phyloP scores from a whole-genome alignment of 2,113 vertebrate species.

The Corythornis madagascariensis region DNA sequence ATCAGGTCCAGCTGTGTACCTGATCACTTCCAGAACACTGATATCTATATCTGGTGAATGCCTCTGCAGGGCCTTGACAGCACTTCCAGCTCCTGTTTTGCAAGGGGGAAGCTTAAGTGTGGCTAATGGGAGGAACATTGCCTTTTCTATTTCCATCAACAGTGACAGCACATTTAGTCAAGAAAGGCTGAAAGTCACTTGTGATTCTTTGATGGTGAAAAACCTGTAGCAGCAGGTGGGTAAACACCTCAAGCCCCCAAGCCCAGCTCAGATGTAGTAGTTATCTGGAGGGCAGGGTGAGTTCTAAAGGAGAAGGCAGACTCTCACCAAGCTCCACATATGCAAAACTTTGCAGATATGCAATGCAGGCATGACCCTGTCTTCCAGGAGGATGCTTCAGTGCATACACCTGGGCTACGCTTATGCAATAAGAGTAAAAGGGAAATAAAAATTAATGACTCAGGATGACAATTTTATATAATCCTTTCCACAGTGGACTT shows the following conservation, averaged over 20 bases:
- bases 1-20: background rate
- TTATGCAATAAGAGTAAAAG: constrained; percentile 4
- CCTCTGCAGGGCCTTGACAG: background rate
- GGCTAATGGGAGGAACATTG: background rate
- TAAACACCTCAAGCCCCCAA: background rate
- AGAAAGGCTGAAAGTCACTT: background rate
- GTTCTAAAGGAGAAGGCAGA: background rate
- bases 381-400: constrained; percentile 32
- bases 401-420: background rate
- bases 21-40: background rate
- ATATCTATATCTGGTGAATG: background rate
- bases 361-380: background rate
- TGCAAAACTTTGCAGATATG: background rate
- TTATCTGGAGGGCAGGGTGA: background rate
- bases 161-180: background rate
- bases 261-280: background rate
- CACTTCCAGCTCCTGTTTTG: background rate
- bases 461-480: constrained; percentile 38
- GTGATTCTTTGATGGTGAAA: background rate
- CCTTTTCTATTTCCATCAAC: accelerated
- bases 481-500: constrained; percentile 52
- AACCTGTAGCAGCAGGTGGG: background rate
- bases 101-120: background rate
- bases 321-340: background rate
- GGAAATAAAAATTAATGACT: constrained; percentile 59